Evolutionary conservation across 2,888 invertebrate species (phyloP).

Genomic region (Rutpela maculata): DNA sequence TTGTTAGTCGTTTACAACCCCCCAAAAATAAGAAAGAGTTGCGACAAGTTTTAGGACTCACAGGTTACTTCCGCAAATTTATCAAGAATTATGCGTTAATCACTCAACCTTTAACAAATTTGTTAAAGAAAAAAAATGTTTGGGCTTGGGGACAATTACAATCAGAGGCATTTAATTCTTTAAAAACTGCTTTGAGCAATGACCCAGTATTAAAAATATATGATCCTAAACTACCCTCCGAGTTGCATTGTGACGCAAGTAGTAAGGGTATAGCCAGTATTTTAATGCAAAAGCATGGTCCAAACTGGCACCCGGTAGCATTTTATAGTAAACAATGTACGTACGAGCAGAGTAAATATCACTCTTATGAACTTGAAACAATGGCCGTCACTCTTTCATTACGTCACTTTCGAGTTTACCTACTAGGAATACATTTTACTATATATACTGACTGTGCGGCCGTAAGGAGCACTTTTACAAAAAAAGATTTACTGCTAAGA

Average conservation of each 20-base stretch:
- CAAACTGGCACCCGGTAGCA: not conserved
- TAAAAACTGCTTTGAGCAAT: not conserved
- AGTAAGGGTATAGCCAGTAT: slow-evolving; percentile 1
- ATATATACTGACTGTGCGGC: slow-evolving; percentile 7
- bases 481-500: too few relatives aligned
- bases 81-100: too few relatives aligned
- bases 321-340: slow-evolving; percentile 17
- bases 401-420: slow-evolving; percentile 1
- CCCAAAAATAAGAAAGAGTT: too few relatives aligned
- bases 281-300: not conserved
- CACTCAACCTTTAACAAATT: too few relatives aligned
- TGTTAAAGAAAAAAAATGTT: too few relatives aligned
- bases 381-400: not conserved
- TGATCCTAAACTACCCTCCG: not conserved
- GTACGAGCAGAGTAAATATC: not conserved
- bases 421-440: not conserved
- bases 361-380: not conserved
- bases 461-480: slow-evolving; percentile 11
- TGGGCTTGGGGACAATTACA: slow-evolving; percentile 3
- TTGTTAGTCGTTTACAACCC: too few relatives aligned
- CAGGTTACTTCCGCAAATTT: too few relatives aligned
- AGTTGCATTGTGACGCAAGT: slow-evolving; percentile 4
- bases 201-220: not conserved
- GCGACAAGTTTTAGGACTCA: too few relatives aligned
- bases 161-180: not conserved